phyloP scores from a whole-genome alignment of 1,140 invertebrate genomes.

The Macrobrachium rosenbergii region DNA sequence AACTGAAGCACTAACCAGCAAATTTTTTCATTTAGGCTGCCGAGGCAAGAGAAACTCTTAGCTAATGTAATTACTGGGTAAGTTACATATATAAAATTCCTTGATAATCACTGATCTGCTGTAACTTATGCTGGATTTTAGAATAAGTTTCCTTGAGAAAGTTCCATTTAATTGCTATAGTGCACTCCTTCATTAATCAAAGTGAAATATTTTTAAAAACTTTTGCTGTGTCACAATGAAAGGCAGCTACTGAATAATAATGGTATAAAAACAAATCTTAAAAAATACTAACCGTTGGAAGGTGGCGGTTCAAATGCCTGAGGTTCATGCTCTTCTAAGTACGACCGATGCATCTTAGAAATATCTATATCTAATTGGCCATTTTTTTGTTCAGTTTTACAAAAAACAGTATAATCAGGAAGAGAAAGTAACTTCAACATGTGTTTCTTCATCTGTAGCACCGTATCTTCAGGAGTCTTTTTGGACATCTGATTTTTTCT shows the following conservation, averaged over 20 bases:
- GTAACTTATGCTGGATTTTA: too few species aligned
- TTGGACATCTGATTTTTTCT: slow-evolving; percentile 60
- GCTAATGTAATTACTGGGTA: too few species aligned
- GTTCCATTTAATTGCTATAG: too few species aligned
- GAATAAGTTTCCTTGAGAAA: too few species aligned
- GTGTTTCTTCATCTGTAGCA: slow-evolving; percentile 61
- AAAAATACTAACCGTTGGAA: slow-evolving; percentile 34
- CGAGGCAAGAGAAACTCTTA: too few species aligned
- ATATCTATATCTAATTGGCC: slow-evolving; percentile 58
- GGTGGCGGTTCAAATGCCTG: slow-evolving; percentile 55
- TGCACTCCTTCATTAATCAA: too few species aligned
- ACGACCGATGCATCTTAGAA: slow-evolving; percentile 58
- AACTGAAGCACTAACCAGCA: too few species aligned
- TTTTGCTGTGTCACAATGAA: too few species aligned
- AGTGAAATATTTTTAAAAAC: too few species aligned
- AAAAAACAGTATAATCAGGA: slow-evolving; percentile 52
- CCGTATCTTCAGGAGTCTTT: slow-evolving; percentile 60
- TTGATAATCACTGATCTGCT: too few species aligned
- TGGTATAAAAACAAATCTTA: background rate
- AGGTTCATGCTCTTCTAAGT: slow-evolving; percentile 60
- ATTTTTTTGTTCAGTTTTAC: slow-evolving; percentile 55
- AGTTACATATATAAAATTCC: too few species aligned
- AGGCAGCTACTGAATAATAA: background rate
- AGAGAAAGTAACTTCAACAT: slow-evolving; percentile 54
- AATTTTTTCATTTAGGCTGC: too few species aligned